Evolutionary conservation across 1,140 invertebrate genomes (phyloP), one percentile per base, ranked within the genome.

Genomic region (Drosophila micromelanica): DNA sequence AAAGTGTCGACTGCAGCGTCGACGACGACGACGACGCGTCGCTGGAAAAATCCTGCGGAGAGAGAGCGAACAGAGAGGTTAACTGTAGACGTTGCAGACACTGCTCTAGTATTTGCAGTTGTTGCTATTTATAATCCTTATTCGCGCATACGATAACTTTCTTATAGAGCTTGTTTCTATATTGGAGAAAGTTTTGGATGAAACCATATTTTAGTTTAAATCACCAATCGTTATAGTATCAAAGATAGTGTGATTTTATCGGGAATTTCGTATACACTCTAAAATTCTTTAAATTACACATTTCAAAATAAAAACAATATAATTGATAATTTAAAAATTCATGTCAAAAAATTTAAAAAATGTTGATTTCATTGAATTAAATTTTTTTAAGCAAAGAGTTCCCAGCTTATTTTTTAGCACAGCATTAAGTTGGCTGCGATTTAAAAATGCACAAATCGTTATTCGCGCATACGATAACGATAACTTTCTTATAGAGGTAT

Each of bases 1-100:
- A 82, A 87, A 87, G 82, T 87, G 82, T 89, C 78, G 82, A 82
- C 82, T 86, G 81, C 70, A 86, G 80, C 73, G 61, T 1, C 61
- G 42, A 32, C 23, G 27, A 27, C 27, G 27, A 27, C 27, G 27
- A 27, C 70, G 55, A 12, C 52, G 45, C n/a, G 64, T 23, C 27
- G 54, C 6, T 20, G 32, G 62, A 76, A 87, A 87, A 87, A 89
- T 82, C 61, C 78, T 76, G 78, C 61, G 69, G 23, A 30, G 12
- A 13, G 30, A 60, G 54, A 55, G 60, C 17, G n/a, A n/a, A 20
- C 15, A 43, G 60, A 65, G 54, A 48, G 76, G 37, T 32, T 8
- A 67, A 76, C 35, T 13, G 64, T 80, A 77, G 74, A 85, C 79
- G 56, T 49, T 69, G 69, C 71, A 75, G 69, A 74, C 55, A 42